phyloP scores from a whole-genome alignment of 2,888 invertebrate species.

The Nemoura dubitans region DNA sequence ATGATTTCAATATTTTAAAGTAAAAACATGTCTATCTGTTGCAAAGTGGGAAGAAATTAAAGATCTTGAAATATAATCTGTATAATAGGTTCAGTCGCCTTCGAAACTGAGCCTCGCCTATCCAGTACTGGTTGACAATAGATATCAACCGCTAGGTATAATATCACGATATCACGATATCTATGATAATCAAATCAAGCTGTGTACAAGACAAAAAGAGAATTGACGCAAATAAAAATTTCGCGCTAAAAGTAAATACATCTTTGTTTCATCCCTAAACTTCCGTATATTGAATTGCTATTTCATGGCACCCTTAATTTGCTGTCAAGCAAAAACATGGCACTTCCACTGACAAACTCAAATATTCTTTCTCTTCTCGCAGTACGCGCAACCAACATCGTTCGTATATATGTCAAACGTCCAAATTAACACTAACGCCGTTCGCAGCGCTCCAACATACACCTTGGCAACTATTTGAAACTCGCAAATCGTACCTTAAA shows the following conservation, averaged over 20 bases:
- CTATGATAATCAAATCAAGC: no score
- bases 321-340: not conserved
- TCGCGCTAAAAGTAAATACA: not conserved
- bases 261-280: not conserved
- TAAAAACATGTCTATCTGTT: no score
- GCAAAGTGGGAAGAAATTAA: no score
- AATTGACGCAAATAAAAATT: no score
- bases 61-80: no score
- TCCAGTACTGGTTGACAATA: no score
- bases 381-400: not conserved
- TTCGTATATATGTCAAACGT: constrained; percentile 15
- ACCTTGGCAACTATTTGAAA: not conserved
- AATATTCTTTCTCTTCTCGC: not conserved
- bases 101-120: no score
- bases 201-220: no score
- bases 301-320: not conserved
- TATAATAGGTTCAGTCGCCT: no score
- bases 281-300: not conserved
- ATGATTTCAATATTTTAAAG: no score
- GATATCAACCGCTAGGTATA: no score
- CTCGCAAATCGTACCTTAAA: not conserved
- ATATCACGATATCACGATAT: no score
- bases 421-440: not conserved
- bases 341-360: not conserved
- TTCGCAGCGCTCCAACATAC: not conserved